Percentiles rank a stretch among this genome's conserved stretches.
These are phyloP conservation scores for Sarcophaga bullata DNA, from an alignment of 1,140 invertebrate species.

Conservation along the genomic window DNA sequence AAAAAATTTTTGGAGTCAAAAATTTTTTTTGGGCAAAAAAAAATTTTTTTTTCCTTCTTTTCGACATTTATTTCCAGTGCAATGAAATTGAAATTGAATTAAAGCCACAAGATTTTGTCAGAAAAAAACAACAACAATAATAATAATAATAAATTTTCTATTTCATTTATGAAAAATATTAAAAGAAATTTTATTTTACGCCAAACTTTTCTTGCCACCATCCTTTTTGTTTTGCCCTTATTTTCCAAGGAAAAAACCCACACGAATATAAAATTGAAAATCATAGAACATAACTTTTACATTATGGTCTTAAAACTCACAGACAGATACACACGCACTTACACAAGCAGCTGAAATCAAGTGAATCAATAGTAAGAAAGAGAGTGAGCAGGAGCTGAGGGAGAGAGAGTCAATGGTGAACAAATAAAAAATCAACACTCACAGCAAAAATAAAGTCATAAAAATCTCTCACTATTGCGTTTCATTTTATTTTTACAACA, in stretches of 20 bases:
- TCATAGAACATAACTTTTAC: constrained; percentile 37
- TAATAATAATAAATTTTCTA: background rate
- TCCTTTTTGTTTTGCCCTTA: no score
- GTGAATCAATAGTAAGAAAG: no score
- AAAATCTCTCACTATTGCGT: constrained; percentile 20
- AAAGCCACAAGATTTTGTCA: background rate
- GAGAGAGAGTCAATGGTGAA: background rate
- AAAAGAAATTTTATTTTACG: background rate
- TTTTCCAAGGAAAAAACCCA: background rate
- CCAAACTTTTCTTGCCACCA: background rate
- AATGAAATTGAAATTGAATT: background rate
- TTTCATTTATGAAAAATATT: constrained; percentile 9
- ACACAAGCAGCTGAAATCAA: no score
- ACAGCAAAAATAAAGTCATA: constrained; percentile 22
- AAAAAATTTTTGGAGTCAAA: no score
- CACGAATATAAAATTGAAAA: constrained; percentile 11
- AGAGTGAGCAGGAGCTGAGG: background rate
- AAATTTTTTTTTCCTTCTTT: no score
- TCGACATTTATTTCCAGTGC: no score
- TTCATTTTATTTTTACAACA: background rate
- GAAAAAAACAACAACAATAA: no score
- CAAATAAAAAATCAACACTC: background rate
- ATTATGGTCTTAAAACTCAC: constrained; percentile 28
- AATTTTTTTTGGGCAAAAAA: background rate
- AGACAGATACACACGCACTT: background rate